Conservation (phyloP, 53 echinoderm and acorn worm genomes). For the Paracentrotus lividus region DNA sequence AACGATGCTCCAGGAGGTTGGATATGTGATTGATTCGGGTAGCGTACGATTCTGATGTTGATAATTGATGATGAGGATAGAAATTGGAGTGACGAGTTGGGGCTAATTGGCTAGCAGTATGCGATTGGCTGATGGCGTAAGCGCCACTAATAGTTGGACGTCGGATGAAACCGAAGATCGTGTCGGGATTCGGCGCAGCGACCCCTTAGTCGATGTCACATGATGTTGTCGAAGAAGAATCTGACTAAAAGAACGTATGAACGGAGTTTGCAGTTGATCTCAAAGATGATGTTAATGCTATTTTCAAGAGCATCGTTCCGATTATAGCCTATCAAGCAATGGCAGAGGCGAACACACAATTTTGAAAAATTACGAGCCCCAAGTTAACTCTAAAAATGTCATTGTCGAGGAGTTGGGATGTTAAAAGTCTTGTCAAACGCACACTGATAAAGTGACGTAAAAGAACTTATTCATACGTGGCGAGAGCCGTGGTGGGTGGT, state of each 20-base stretch:
- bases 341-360: too few relatives aligned
- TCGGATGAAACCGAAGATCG: not conserved
- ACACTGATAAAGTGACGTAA: too few relatives aligned
- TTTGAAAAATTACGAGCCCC: too few relatives aligned
- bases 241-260: not conserved
- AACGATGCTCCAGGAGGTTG: conserved; percentile 7
- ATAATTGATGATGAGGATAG: not conserved
- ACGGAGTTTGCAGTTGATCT: not conserved
- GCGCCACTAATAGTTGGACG: not conserved
- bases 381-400: too few relatives aligned
- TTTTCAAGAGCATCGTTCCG: not conserved
- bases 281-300: not conserved
- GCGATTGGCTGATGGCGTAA: not conserved
- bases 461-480: too few relatives aligned
- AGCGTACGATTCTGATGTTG: not conserved
- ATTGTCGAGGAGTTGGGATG: too few relatives aligned
- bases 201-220: not conserved
- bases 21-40: conserved; percentile 41
- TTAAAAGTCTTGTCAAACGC: too few relatives aligned
- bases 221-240: not conserved
- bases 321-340: too few relatives aligned
- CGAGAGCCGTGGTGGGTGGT: too few relatives aligned
- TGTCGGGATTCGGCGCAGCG: not conserved
- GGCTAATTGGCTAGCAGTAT: not conserved
- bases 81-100: not conserved